Evolutionary conservation across 2,888 invertebrate genomes (phyloP).

Genomic region (Crocallis elinguaria): DNA sequence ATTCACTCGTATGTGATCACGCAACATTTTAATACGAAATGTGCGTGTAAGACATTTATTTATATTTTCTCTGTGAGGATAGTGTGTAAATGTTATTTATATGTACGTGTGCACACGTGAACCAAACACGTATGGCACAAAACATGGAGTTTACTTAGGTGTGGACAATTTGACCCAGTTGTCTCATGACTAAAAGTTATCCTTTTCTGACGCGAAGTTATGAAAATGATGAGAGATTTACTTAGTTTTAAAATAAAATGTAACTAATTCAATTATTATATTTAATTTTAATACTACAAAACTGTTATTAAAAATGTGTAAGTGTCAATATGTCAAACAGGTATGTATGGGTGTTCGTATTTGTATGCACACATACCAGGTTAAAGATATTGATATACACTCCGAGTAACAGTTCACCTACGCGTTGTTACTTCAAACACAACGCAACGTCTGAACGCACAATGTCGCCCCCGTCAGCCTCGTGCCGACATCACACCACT

Average conservation of each 20-base stretch:
- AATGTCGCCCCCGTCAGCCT: conserved; percentile 1
- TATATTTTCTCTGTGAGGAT: conserved; percentile 7
- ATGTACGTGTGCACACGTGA: conserved; percentile 12
- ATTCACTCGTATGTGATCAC: conserved; percentile 19
- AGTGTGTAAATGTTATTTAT: conserved; percentile 5
- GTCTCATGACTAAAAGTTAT: neutral
- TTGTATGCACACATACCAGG: conserved; percentile 7
- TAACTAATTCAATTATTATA: too few species aligned
- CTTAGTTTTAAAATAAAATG: too few species aligned
- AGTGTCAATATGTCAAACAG: too few species aligned
- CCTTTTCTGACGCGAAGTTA: neutral
- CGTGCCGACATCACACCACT: conserved; percentile 35
- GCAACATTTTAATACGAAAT: conserved; percentile 5
- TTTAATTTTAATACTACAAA: too few species aligned
- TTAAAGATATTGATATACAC: neutral
- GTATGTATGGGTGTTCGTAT: conserved; percentile 11
- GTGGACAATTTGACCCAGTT: neutral
- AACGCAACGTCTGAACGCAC: conserved; percentile 5
- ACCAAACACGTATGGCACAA: conserved; percentile 6
- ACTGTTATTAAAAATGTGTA: too few species aligned
- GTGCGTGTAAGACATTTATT: conserved; percentile 21
- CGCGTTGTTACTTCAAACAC: conserved; percentile 17
- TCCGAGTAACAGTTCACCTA: conserved; percentile 8
- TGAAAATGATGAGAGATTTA: too few species aligned
- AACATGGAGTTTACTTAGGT: neutral